phyloP scores from a whole-genome alignment of 2,888 invertebrate species.

The Panzeria rudis region DNA sequence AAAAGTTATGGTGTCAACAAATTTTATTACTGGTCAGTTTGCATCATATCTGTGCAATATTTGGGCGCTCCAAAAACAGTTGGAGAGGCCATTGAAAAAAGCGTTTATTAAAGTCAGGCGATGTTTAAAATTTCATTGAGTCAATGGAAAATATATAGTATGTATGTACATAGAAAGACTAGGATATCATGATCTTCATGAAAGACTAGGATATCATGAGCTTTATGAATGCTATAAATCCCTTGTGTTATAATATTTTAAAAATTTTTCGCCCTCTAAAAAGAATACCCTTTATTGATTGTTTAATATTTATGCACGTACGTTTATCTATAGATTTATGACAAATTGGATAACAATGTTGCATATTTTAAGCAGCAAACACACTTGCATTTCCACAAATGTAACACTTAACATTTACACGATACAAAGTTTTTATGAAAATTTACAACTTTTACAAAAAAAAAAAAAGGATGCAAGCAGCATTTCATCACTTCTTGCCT shows the following conservation, averaged over 20 bases:
- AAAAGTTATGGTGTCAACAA: no score
- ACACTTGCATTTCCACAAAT: constrained; percentile 3
- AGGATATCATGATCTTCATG: no score
- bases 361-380: constrained; percentile 18
- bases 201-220: background rate
- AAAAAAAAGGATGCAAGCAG: background rate
- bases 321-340: constrained; percentile 54
- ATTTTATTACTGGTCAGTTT: no score
- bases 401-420: constrained; percentile 3
- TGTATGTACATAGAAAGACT: no score
- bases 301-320: constrained; percentile 9
- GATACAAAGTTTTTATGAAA: constrained; percentile 14
- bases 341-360: constrained; percentile 65
- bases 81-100: no score
- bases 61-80: no score
- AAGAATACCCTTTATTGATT: background rate
- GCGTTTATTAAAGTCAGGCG: no score
- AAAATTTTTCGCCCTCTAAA: no score
- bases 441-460: background rate
- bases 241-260: no score
- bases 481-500: constrained; percentile 20
- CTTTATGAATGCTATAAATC: background rate
- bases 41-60: no score
- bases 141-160: no score
- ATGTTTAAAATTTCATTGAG: no score